phyloP scores from a whole-genome alignment of 2,888 invertebrate species.

The Agrochola lychnidis region DNA sequence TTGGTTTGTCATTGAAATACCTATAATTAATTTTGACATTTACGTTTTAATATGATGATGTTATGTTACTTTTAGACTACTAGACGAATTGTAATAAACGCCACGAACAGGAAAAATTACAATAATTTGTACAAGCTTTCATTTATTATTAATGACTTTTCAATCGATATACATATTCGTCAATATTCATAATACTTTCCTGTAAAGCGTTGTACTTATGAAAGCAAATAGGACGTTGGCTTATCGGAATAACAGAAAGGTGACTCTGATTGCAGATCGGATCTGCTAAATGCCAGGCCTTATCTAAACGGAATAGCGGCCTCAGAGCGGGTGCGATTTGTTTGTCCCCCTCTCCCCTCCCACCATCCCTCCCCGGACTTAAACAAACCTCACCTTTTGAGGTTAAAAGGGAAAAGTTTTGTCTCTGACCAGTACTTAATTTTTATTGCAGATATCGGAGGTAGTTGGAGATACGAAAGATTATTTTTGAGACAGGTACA shows the following conservation, averaged over 20 bases:
- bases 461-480: constrained; percentile 7
- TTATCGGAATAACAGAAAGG: constrained; percentile 28
- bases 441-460: constrained; percentile 25
- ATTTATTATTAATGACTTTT: constrained; percentile 4
- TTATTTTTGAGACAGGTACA: background rate
- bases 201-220: constrained; percentile 11
- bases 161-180: background rate
- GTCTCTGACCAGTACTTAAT: constrained; percentile 22
- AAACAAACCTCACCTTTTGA: constrained; percentile 20
- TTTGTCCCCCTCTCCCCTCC: constrained; percentile 20
- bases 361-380: constrained; percentile 3
- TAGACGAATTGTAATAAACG: background rate
- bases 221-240: constrained; percentile 28
- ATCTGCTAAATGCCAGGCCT: constrained; percentile 54
- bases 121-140: background rate
- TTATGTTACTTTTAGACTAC: background rate
- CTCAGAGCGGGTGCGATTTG: constrained; percentile 26
- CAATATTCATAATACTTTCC: background rate
- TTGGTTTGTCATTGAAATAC: background rate
- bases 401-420: constrained; percentile 19
- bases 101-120: background rate
- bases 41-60: background rate
- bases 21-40: background rate
- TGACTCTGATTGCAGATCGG: constrained; percentile 34
- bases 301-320: constrained; percentile 47